Evolutionary conservation across 2,888 invertebrate genomes (phyloP), one percentile per base, ranked within the genome.

Genomic region (Teinopalpus imperialis): DNA sequence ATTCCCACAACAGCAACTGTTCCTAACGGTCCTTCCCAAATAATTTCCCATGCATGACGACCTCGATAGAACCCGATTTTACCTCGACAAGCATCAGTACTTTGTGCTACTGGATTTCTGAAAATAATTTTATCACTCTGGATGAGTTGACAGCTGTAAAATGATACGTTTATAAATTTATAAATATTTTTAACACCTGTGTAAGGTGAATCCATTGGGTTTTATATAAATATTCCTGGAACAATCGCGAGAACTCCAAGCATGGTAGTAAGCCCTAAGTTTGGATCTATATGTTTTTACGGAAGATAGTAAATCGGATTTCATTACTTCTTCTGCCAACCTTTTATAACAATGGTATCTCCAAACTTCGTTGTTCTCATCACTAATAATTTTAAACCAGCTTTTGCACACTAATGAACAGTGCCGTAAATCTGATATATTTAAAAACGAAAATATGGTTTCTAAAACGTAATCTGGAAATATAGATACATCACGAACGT

Each of bases 221-320:
- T 98, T 98, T 42, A 99, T 95, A 78, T 96, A 98, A 73, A 98
- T 95, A 88, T 99, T 98, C 72, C 97, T 92, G 36, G 98, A 99
- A 77, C 98, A 98, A 79, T 99, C 99, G 74, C 95, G 94, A 5
- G 98, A 96, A 81, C 97, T 99, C 99, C 99, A 99, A 0, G 98
- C 95, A 82, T 98, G 96, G 73, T 94, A 94, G 81, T 94, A 97
- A 7, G 99, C 98, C 65, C 97, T 91, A 54, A 99, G 89, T 89
- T 98, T 98, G 13, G 97, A 94, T 90, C 97, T 98, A 74, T 95
- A 97, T 2, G 97, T 96, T 44, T 94, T 93, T 57, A 97, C 93
- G 54, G 96, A 95, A 31, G 95, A 93, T 42, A 99, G 90, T 64
- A 99, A 90, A 81, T 98, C 97, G 3, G 97, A 97, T 85, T 97